phyloP scores from a whole-genome alignment of 2,113 vertebrate genomes.

The chimpanzee (Pan troglodytes) region NHGRI_mPanTro3-v2.1_pri NC_072408.2:124476001-124476500 shows the following conservation, averaged over 20 bases:
- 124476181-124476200: neutral
- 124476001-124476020: slow-evolving; percentile 30
- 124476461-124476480: neutral
- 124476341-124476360: neutral
- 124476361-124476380: neutral
- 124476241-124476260: neutral
- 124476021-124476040: slow-evolving; percentile 69
- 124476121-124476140: slow-evolving; percentile 72
- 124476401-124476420: neutral
- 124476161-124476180: neutral
- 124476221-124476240: neutral
- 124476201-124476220: accelerated
- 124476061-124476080: neutral
- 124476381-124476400: neutral
- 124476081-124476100: neutral
- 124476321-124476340: neutral
- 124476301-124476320: accelerated
- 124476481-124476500: neutral
- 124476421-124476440: neutral
- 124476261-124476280: neutral
- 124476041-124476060: neutral
- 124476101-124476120: neutral
- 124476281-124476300: neutral
- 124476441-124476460: neutral
- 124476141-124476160: slow-evolving; percentile 41